phyloP scores from a whole-genome alignment of 2,113 vertebrate species.

The Oryzias javanicus region DNA sequence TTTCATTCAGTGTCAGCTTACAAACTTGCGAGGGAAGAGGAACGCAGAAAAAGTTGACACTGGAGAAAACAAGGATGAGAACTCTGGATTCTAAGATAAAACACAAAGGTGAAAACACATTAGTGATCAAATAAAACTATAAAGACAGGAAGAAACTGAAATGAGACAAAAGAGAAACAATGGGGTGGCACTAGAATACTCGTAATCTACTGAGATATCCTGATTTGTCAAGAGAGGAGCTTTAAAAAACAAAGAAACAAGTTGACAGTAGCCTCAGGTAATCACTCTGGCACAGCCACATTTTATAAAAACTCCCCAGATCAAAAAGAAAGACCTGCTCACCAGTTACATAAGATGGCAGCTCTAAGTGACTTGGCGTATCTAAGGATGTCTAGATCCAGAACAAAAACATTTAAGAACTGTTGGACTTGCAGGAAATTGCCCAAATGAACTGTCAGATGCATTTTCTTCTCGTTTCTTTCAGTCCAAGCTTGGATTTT shows the following conservation, averaged over 20 bases:
- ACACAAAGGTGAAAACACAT: background rate
- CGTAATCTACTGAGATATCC: conserved; percentile 25
- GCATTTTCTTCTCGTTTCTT: conserved; percentile 2
- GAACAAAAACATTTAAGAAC: conserved; percentile 12
- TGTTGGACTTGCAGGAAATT: conserved; percentile 30
- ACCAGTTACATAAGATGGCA: conserved; percentile 26
- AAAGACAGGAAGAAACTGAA: conserved; percentile 1
- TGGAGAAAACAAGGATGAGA: background rate
- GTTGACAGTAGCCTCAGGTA: conserved; percentile 50
- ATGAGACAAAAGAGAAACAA: conserved; percentile 22
- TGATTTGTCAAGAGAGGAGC: conserved; percentile 44
- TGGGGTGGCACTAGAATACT: conserved; percentile 17
- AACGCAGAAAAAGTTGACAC: background rate
- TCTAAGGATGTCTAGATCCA: conserved; percentile 12
- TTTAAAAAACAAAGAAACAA: conserved; percentile 40
- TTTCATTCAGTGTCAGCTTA: conserved; percentile 22
- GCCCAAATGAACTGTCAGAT: conserved; percentile 18
- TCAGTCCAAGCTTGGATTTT: background rate
- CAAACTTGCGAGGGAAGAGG: background rate
- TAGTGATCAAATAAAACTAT: background rate
- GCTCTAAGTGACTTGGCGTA: conserved; percentile 14
- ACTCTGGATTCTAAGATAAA: background rate
- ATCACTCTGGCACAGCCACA: conserved; percentile 20
- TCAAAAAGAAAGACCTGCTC: conserved; percentile 29
- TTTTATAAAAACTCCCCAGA: conserved; percentile 6